phyloP scores from a whole-genome alignment of 2,888 invertebrate species.

The Petrolisthes cinctipes region DNA sequence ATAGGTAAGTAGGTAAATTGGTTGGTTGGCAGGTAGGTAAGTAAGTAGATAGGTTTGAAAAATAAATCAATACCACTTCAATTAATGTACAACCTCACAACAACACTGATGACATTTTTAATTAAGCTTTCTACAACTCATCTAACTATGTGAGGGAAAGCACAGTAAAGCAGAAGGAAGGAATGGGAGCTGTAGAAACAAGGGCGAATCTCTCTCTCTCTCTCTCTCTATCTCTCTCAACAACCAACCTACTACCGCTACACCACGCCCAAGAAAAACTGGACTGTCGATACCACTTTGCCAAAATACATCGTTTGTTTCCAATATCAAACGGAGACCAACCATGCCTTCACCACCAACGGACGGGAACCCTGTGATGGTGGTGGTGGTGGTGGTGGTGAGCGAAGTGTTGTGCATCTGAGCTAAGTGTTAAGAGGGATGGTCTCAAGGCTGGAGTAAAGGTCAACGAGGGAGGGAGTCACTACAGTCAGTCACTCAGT shows the following conservation, averaged over 20 bases:
- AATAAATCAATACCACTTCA: too few relatives aligned
- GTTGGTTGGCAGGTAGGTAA: too few relatives aligned
- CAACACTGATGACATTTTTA: too few relatives aligned
- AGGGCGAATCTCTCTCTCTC: not conserved
- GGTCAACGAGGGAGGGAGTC: slow-evolving; percentile 11
- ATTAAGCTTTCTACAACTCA: too few relatives aligned
- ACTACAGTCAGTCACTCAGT: too few relatives aligned
- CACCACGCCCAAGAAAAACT: slow-evolving; percentile 34
- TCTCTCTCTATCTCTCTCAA: not conserved
- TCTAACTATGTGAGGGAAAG: too few relatives aligned
- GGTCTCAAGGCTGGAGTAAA: slow-evolving; percentile 23
- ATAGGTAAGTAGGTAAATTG: too few relatives aligned
- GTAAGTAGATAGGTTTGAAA: too few relatives aligned
- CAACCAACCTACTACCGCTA: slow-evolving; percentile 20
- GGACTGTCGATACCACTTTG: not conserved
- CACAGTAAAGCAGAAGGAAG: too few relatives aligned
- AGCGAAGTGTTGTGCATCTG: slow-evolving; percentile 14
- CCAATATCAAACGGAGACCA: not conserved
- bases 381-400: not conserved
- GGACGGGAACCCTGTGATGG: not conserved
- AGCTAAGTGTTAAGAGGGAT: not conserved
- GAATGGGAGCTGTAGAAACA: too few relatives aligned
- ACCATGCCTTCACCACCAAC: not conserved
- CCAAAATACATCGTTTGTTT: not conserved
- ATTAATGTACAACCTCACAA: too few relatives aligned